phyloP scores from a whole-genome alignment of 2,888 invertebrate species.

The Abrostola tripartita region DNA sequence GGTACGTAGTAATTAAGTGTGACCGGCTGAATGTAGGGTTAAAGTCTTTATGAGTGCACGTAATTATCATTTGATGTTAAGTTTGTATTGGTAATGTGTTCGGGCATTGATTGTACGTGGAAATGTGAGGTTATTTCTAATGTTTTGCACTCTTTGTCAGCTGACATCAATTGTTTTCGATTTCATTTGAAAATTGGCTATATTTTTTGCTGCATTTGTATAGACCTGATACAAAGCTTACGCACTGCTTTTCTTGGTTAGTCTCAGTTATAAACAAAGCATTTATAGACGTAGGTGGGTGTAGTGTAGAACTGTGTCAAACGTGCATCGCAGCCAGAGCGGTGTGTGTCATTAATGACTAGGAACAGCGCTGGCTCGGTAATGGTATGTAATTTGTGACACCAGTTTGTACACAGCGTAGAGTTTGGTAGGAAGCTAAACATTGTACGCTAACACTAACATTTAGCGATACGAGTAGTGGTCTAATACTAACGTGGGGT shows the following conservation, averaged over 20 bases:
- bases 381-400: slow-evolving; percentile 50
- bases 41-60: slow-evolving; percentile 61
- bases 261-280: too few relatives aligned
- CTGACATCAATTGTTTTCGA: slow-evolving; percentile 47
- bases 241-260: too few relatives aligned
- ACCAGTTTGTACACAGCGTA: slow-evolving; percentile 25
- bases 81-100: slow-evolving; percentile 25
- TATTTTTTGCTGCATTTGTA: slow-evolving; percentile 6
- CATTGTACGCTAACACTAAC: slow-evolving; percentile 12
- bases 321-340: slow-evolving; percentile 28
- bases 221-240: background rate
- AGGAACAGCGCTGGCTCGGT: slow-evolving; percentile 32
- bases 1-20: slow-evolving; percentile 63
- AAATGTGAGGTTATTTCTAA: slow-evolving; percentile 55
- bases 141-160: slow-evolving; percentile 50
- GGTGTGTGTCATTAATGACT: slow-evolving; percentile 45
- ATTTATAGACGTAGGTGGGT: slow-evolving; percentile 7
- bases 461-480: slow-evolving; percentile 14
- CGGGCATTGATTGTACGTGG: slow-evolving; percentile 13
- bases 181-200: background rate
- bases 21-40: slow-evolving; percentile 64
- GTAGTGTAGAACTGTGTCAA: slow-evolving; percentile 37
- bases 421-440: slow-evolving; percentile 29
- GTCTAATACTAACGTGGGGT: background rate
- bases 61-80: slow-evolving; percentile 50